These are phyloP conservation scores for Rhabdomys pumilio DNA, from an alignment of 2,797 vertebrate genomes.

Conservation along the genomic window DNA sequence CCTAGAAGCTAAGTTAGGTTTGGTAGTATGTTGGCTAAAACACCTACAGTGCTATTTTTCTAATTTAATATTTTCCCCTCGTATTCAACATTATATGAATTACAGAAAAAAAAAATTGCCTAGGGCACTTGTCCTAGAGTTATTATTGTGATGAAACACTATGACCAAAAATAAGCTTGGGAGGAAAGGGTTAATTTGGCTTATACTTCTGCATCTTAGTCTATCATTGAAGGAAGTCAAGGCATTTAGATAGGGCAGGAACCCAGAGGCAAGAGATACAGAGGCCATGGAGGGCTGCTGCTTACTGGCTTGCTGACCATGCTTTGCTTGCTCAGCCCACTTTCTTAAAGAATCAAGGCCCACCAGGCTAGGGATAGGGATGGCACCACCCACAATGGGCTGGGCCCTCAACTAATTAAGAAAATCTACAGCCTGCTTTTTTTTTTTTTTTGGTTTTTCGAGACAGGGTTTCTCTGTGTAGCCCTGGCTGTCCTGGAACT, in stretches of 20 bases:
- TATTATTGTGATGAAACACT: neutral
- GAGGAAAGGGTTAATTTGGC: neutral
- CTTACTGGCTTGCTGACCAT: neutral
- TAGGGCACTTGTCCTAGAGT: neutral
- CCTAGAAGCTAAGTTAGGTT: neutral
- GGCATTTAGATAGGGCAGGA: neutral
- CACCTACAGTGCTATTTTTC: conserved; percentile 40
- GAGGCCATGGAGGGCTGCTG: neutral
- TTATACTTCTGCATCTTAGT: neutral
- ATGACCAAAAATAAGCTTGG: neutral
- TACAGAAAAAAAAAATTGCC: neutral
- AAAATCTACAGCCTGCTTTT: neutral
- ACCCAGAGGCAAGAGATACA: neutral
- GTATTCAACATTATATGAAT: neutral
- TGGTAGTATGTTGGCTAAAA: neutral
- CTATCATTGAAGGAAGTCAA: neutral
- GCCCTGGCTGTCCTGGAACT: too few species aligned
- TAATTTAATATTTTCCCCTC: conserved; percentile 24
- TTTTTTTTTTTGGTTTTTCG: too few species aligned
- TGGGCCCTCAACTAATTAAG: neutral
- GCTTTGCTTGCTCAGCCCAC: neutral
- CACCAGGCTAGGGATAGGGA: too few species aligned
- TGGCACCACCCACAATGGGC: neutral
- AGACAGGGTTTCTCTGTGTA: too few species aligned
- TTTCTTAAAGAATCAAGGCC: neutral